phyloP scores from a whole-genome alignment of 2,113 vertebrate species.

The Sus scrofa region DNA sequence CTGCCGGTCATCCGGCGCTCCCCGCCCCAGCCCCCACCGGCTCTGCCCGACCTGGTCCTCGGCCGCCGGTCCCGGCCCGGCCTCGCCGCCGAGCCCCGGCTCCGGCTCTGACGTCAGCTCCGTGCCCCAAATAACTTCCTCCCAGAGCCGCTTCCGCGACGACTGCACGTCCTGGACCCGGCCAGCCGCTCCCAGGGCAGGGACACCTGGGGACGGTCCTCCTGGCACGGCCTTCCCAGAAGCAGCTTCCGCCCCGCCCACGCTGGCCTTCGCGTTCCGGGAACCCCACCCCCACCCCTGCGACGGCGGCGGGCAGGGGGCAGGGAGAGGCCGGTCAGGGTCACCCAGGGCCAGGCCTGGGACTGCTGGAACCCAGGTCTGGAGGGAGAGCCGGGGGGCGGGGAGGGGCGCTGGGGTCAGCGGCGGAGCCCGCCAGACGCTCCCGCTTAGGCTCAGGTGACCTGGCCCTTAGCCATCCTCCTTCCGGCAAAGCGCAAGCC shows the following conservation, averaged over 20 bases:
- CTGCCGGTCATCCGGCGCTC: neutral
- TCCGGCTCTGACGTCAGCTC: conserved; percentile 60
- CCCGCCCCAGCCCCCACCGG: neutral
- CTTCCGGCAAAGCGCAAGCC: neutral
- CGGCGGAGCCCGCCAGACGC: neutral
- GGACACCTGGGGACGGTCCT: neutral
- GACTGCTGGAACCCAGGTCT: neutral
- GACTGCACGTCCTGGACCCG: neutral
- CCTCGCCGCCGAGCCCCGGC: neutral
- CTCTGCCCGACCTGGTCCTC: too few species aligned
- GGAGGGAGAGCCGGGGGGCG: rapidly evolving
- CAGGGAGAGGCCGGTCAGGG: too few species aligned
- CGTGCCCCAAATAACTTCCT: conserved; percentile 57
- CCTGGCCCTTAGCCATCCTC: neutral
- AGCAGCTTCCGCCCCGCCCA: conserved; percentile 35
- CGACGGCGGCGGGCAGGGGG: neutral
- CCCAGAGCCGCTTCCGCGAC: conserved; percentile 8
- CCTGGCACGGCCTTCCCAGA: neutral
- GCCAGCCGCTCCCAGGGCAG: conserved; percentile 5
- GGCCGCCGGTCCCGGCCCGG: neutral
- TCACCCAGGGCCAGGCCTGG: neutral
- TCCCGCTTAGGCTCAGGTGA: neutral
- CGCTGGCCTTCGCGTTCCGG: neutral
- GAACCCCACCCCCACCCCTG: neutral
- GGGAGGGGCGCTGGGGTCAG: neutral